A percentile compares a stretch with the other conserved stretches of the same genome.
Conservation (phyloP, 1,140 invertebrate genomes). For the Caenorhabditis briggsae region DNA sequence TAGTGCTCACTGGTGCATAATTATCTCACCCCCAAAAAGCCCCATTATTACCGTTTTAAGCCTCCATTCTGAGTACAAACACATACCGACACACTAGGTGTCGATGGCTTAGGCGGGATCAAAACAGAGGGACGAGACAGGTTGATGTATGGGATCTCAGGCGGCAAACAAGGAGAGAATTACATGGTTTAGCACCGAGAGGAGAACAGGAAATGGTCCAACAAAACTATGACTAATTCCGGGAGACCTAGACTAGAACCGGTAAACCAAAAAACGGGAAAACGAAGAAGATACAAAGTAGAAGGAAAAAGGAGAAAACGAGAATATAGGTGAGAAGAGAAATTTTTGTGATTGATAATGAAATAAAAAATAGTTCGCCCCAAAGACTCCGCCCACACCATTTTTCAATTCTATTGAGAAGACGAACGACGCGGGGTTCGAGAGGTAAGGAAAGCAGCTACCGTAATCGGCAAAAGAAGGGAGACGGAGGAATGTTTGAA, state of each 20-base stretch:
- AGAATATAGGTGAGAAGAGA: neutral
- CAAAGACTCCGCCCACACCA: neutral
- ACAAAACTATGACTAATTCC: neutral
- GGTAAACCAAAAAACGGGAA: neutral
- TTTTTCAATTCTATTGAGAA: neutral
- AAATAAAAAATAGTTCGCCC: too few relatives aligned
- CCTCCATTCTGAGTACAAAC: neutral
- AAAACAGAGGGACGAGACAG: neutral
- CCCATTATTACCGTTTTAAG: constrained; percentile 5
- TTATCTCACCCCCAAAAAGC: neutral
- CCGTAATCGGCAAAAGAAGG: neutral
- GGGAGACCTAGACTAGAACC: neutral
- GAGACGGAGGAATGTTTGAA: neutral
- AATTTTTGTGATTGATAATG: neutral
- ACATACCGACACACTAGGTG: constrained; percentile 51
- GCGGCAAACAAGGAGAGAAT: neutral
- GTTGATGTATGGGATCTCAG: constrained; percentile 7
- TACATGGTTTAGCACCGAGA: neutral
- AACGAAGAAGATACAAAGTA: neutral
- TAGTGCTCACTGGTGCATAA: constrained; percentile 4
- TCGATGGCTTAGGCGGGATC: constrained; percentile 28
- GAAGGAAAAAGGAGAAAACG: neutral
- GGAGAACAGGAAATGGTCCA: neutral
- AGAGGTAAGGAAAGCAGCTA: neutral
- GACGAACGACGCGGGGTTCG: neutral